These are phyloP conservation scores for Orthosia gothica DNA, from an alignment of 2,888 invertebrate species.

Conservation along the genomic window DNA sequence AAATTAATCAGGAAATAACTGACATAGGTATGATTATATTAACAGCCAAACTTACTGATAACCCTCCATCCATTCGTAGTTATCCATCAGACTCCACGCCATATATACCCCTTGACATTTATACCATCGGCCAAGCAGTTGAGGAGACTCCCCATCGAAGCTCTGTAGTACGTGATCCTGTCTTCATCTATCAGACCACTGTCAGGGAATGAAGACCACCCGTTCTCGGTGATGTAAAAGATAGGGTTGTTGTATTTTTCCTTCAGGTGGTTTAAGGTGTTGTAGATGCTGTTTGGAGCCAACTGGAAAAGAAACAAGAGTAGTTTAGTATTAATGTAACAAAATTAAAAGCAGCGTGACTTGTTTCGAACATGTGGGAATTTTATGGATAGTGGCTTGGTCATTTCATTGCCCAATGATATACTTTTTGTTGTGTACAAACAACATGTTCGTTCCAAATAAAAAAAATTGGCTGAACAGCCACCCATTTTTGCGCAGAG, in stretches of 20 bases:
- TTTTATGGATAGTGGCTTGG: too few relatives aligned
- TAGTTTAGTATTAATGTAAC: too few relatives aligned
- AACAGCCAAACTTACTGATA: slow-evolving; percentile 24
- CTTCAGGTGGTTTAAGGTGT: slow-evolving; percentile 88
- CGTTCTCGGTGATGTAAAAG: slow-evolving; percentile 92
- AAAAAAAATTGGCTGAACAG: too few relatives aligned
- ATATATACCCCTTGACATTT: slow-evolving; percentile 90
- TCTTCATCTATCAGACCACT: slow-evolving; percentile 84
- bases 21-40: too few relatives aligned
- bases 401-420: too few relatives aligned
- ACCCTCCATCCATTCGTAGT: slow-evolving; percentile 93
- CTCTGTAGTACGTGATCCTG: slow-evolving; percentile 84
- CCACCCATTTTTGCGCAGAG: too few relatives aligned
- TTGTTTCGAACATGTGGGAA: too few relatives aligned
- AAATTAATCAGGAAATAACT: too few relatives aligned
- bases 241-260: slow-evolving; percentile 88
- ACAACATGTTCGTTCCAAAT: too few relatives aligned
- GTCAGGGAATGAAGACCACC: slow-evolving; percentile 84
- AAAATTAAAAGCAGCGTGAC: too few relatives aligned
- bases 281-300: slow-evolving; percentile 63
- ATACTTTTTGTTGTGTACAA: too few relatives aligned
- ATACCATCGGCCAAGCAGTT: slow-evolving; percentile 85
- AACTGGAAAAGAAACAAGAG: too few relatives aligned
- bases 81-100: slow-evolving; percentile 93
- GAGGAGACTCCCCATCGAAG: slow-evolving; percentile 84